Evolutionary conservation across 2,113 vertebrate genomes (phyloP).

Genomic region (Penelope pileata): DNA sequence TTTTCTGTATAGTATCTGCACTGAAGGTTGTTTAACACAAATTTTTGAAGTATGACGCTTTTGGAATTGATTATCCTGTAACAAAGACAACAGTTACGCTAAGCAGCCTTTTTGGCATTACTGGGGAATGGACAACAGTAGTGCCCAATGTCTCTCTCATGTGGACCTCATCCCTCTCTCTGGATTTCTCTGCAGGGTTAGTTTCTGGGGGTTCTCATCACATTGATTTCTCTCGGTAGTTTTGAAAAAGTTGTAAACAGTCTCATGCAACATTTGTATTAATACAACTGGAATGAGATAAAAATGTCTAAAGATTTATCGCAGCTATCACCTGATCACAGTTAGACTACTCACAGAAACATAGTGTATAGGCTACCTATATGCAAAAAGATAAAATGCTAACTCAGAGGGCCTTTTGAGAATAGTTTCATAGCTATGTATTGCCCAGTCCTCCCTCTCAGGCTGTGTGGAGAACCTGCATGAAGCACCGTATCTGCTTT

Average conservation of each 20-base stretch:
- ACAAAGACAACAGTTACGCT: not conserved
- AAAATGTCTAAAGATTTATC: not conserved
- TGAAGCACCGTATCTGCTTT: not conserved
- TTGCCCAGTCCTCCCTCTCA: not conserved
- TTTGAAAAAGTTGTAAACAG: not conserved
- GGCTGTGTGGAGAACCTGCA: not conserved
- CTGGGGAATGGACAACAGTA: not conserved
- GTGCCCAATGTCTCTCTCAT: not conserved
- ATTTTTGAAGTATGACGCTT: not conserved
- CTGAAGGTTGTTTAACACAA: not conserved
- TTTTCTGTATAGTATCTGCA: not conserved
- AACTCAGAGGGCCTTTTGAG: not conserved
- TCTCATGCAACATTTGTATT: not conserved
- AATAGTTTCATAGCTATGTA: not conserved
- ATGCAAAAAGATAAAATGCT: not conserved
- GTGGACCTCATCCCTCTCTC: not conserved
- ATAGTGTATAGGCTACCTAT: not conserved
- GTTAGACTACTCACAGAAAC: not conserved
- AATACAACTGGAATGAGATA: not conserved
- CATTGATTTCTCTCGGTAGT: not conserved
- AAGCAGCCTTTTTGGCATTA: not conserved
- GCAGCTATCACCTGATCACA: not conserved
- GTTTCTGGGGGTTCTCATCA: not conserved
- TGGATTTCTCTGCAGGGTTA: not conserved
- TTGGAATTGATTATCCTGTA: not conserved